Evolutionary conservation across 2,888 invertebrate species (phyloP), one percentile per base, ranked within the genome.

Genomic region (Drosophila prolongata): DNA sequence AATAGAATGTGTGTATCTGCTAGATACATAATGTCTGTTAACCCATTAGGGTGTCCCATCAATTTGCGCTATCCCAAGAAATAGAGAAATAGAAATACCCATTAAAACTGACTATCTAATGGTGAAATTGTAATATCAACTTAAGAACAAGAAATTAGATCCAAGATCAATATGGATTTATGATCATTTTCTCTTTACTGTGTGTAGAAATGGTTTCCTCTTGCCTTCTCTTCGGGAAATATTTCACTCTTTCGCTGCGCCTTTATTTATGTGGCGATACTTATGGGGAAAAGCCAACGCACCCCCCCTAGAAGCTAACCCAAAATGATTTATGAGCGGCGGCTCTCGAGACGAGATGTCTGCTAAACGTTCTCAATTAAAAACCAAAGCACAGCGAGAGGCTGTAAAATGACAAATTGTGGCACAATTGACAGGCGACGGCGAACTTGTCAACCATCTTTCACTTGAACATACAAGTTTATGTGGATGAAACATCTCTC

Each of bases 321-420:
- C 65, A 40, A 66, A 66, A 89, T 86, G 85, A 86, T 86, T 86
- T 86, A 86, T 86, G 81, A 44, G 57, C 71, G 58, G 55, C 58
- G 66, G 37, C 56, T 44, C 68, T 44, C 59, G 55, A 46, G 70
- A 47, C 69, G 56, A 78, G 84, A 84, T 77, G 82, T 83, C 56
- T 79, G 78, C 82, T 90, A 82, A 90, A 89, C 75, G 79, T 74
- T 81, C 85, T 80, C 89, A 89, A 84, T 88, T 89, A 90, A 90
- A 78, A 81, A 73, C 65, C 58, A 55, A 59, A 76, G 68, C 50
- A 50, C 66, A 77, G 42, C 61, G 65, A 60, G 59, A 57, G 57
- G 59, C 55, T 58, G 55, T 34, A 34, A 64, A 47, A 34, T 64
- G 75, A 75, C 69, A 75, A 75, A 64, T 75, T 64, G 56, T 67